phyloP scores from a whole-genome alignment of 2,113 vertebrate species.

The Pithys albifrons region DNA sequence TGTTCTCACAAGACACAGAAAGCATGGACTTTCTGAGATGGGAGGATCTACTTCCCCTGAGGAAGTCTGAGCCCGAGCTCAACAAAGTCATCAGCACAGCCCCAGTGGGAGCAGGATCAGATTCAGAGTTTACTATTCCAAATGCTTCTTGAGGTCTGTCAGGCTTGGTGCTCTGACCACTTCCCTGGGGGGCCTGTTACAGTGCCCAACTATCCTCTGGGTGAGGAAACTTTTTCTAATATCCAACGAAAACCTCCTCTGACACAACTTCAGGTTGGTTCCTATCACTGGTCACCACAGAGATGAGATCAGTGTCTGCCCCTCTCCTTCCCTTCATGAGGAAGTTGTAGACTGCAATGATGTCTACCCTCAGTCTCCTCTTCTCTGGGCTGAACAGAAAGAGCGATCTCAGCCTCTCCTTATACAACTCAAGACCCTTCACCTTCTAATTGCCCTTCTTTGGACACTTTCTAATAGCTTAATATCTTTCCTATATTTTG shows the following conservation, averaged over 20 bases:
- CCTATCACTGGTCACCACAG: neutral
- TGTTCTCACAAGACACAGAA: neutral
- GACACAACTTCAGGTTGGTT: neutral
- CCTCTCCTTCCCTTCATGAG: neutral
- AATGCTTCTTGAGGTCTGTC: neutral
- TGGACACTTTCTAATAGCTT: neutral
- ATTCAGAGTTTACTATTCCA: neutral
- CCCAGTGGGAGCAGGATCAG: neutral
- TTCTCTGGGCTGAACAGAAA: neutral
- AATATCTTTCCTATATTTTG: neutral
- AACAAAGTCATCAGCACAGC: neutral
- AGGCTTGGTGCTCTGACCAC: neutral
- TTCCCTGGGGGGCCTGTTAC: neutral
- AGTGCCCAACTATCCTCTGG: neutral
- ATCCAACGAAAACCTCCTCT: neutral
- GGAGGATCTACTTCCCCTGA: neutral
- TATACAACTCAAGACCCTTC: neutral
- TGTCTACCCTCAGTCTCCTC: neutral
- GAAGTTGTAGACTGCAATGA: neutral
- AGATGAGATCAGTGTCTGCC: neutral
- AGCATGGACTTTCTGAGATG: neutral
- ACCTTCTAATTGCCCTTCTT: neutral
- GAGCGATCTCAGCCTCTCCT: neutral
- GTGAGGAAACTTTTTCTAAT: neutral
- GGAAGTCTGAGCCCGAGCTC: neutral